Evolutionary conservation across 2,113 vertebrate genomes (phyloP).

Genomic region (Hippocampus abdominalis): DNA sequence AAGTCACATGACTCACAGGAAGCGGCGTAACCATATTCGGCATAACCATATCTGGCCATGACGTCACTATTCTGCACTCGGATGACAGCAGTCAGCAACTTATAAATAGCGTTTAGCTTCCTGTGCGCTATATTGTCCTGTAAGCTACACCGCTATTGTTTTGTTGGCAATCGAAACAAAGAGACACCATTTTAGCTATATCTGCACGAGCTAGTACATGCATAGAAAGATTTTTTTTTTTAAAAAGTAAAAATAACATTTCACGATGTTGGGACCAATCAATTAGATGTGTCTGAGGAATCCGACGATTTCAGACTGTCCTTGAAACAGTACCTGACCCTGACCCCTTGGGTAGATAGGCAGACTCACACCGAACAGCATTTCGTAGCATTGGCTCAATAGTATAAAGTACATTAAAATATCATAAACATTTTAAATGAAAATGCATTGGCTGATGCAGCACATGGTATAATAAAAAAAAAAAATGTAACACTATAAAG

Average conservation of each 20-base stretch:
- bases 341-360: too few species aligned
- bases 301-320: too few species aligned
- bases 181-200: background rate
- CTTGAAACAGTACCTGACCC: too few species aligned
- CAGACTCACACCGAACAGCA: background rate
- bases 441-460: background rate
- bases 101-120: background rate
- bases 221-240: background rate
- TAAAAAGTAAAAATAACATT: too few species aligned
- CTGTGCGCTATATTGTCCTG: background rate
- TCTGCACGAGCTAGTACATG: background rate
- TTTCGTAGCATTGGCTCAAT: background rate
- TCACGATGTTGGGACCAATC: too few species aligned
- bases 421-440: too few species aligned
- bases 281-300: too few species aligned
- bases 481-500: too few species aligned
- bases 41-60: background rate
- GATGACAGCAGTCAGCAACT: constrained; percentile 52
- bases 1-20: constrained; percentile 42
- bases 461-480: too few species aligned
- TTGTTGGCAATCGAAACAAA: background rate
- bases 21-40: constrained; percentile 31
- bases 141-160: background rate
- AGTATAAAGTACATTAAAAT: background rate
- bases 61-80: constrained; percentile 25